Evolutionary conservation across 2,113 vertebrate genomes (phyloP).

Genomic region (Tichodroma muraria): DNA sequence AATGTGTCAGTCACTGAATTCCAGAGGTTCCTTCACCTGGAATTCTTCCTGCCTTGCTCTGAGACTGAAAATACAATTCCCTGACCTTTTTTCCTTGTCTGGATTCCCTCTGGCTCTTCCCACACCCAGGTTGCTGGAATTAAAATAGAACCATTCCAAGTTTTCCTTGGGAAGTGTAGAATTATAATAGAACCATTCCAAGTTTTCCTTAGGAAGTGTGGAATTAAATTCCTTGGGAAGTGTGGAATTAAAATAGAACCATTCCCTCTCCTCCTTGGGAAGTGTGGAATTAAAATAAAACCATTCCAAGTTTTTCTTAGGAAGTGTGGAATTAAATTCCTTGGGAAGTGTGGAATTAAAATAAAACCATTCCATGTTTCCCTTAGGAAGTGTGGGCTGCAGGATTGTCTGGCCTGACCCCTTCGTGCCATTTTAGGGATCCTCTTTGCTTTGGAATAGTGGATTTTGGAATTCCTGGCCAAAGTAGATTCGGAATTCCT

Average conservation of each 20-base stretch:
- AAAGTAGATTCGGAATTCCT: no score
- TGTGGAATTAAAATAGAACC: not conserved
- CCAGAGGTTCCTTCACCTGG: not conserved
- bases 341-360: no score
- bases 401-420: not conserved
- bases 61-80: not conserved
- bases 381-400: not conserved
- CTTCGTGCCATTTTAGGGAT: not conserved
- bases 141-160: rapidly evolving
- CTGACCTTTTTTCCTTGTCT: not conserved
- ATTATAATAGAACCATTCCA: rapidly evolving
- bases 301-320: no score
- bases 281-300: no score
- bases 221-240: not conserved
- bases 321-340: no score
- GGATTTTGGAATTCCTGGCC: not conserved
- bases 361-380: no score
- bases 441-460: not conserved
- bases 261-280: not conserved
- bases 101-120: not conserved
- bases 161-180: not conserved
- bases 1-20: no score
- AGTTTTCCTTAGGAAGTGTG: not conserved
- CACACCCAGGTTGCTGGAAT: not conserved
- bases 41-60: not conserved